Percentiles rank a stretch among this genome's conserved stretches.
These are phyloP conservation scores for Xenopus tropicalis DNA, from an alignment of 2,113 vertebrate genomes.

Conservation along the genomic window UCB_Xtro_10.0 CM004445.2:73246001-73246500, in stretches of 20 bases:
- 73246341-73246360: constrained; percentile 9
- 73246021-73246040: constrained; percentile 51
- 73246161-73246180: background rate
- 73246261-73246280: background rate
- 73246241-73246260: background rate
- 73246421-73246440: constrained; percentile 36
- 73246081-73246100: too few relatives aligned
- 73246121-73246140: background rate
- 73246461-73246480: constrained; percentile 11
- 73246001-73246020: background rate
- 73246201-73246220: background rate
- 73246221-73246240: background rate
- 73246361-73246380: constrained; percentile 1
- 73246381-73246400: constrained; percentile 13
- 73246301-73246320: background rate
- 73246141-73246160: background rate
- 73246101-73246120: background rate
- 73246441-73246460: constrained; percentile 9
- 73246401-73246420: constrained; percentile 1
- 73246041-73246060: constrained; percentile 13
- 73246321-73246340: constrained; percentile 31
- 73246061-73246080: constrained; percentile 12
- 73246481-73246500: constrained; percentile 13
- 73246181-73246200: background rate
- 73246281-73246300: background rate